Base-by-base conservation (phyloP, 23 tunicate species). In the Ciona savignyi region DNA sequence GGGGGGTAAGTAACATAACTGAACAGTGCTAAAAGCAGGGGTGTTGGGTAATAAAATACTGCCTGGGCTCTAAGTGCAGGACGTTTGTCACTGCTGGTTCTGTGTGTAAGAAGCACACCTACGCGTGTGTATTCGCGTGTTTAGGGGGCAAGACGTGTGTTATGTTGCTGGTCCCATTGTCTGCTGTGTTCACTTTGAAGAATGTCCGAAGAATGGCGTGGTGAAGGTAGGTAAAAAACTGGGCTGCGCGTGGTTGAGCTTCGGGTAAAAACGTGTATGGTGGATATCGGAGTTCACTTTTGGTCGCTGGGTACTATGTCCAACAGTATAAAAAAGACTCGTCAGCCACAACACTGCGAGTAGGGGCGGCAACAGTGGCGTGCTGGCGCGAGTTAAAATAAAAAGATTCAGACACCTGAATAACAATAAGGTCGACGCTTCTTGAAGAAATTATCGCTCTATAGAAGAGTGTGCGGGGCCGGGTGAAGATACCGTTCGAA, bases 301-400 rank as follows among this genome's bases (percentile, higher is more conserved):
- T 42, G 56, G 56, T 42, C 56, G 56, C 56, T 42, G 56, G 56
- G 56, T 42, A 42, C 56, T 42, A 42, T 15, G 56, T 42, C 56
- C 56, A 42, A 42, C 56, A 42, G 56, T 42, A 42, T 42, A 42
- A 42, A 42, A 42, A 42, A 42, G 15, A 6, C 9, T 15, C 9
- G 56, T 15, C 56, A 42, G 15, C 56, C 9, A 42, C 56, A 42
- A 42, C 56, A 42, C 56, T 42, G 56, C 56, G 56, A 6, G 9
- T 42, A 42, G 56, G 56, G 56, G 56, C 56, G 56, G 56, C 56
- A 42, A 42, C 56, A 42, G 56, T 42, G 56, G 56, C 11, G 56
- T 42, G 11, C 11, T 42, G 9, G 56, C 56, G 56, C 11, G 56
- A 9, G 56, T 42, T 42, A 42, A 42, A 42, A 42, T 42, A 42